phyloP scores from a whole-genome alignment of 2,888 invertebrate genomes.

The Drosophila paramelanica region DNA sequence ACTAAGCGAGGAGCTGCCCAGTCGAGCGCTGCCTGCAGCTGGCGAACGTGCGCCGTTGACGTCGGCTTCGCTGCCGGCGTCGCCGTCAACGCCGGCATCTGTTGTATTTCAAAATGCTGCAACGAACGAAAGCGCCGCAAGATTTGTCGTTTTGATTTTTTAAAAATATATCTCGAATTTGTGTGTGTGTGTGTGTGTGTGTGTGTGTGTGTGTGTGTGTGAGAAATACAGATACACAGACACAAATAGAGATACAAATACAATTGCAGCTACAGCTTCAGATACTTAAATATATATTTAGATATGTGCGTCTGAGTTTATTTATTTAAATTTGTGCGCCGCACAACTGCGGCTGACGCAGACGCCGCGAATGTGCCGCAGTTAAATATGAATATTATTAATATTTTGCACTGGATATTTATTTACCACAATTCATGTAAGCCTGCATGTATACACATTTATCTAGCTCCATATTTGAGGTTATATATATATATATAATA shows the following conservation, averaged over 20 bases:
- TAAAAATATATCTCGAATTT: conserved; percentile 70
- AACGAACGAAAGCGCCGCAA: conserved; percentile 39
- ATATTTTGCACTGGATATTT: conserved; percentile 47
- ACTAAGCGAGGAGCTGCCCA: conserved; percentile 65
- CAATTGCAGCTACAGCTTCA: conserved; percentile 28
- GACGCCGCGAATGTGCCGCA: conserved; percentile 29
- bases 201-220: conserved; percentile 38
- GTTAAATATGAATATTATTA: conserved; percentile 52
- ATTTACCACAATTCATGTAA: conserved; percentile 25
- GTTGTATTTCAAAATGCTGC: conserved; percentile 75
- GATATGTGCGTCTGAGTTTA: conserved; percentile 30
- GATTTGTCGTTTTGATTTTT: conserved; percentile 77
- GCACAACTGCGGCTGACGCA: conserved; percentile 37
- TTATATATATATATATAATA: conserved; percentile 3
- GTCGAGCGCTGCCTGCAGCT: conserved; percentile 52
- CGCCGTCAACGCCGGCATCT: conserved; percentile 44
- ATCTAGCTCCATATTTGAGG: conserved; percentile 30
- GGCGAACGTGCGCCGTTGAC: conserved; percentile 19
- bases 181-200: conserved; percentile 40
- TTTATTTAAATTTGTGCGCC: conserved; percentile 46
- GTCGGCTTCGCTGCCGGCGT: conserved; percentile 30
- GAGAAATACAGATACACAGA: conserved; percentile 10
- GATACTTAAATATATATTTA: conserved; percentile 36
- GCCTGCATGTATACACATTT: conserved; percentile 25
- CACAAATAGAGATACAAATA: conserved; percentile 16